Percentiles rank a stretch among this genome's conserved stretches.
Evolutionary conservation across 1,140 invertebrate species (phyloP).

Genomic region (Drosophila insularis): DNA sequence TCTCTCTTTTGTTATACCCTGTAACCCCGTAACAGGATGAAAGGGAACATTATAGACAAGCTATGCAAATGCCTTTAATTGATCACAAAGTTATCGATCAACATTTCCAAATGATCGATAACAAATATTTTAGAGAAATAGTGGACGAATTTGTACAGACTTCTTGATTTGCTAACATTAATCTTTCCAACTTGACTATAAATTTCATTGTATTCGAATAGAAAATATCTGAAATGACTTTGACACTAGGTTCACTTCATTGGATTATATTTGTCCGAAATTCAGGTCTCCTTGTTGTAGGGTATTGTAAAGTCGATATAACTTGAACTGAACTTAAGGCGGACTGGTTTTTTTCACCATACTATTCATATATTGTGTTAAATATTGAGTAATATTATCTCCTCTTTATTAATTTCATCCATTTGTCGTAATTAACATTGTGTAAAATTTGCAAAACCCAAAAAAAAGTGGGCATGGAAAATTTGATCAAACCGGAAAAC

Average conservation of each 20-base stretch:
- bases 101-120: too few relatives aligned
- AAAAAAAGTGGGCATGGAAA: background rate
- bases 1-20: constrained; percentile 5
- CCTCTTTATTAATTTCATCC: background rate
- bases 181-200: too few relatives aligned
- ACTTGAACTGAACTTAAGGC: background rate
- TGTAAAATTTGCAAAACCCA: background rate
- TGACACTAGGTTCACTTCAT: too few relatives aligned
- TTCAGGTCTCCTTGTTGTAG: background rate
- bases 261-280: too few relatives aligned
- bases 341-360: background rate
- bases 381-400: background rate
- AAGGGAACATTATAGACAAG: background rate
- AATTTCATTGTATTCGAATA: too few relatives aligned
- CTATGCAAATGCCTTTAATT: too few relatives aligned
- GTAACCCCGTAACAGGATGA: background rate
- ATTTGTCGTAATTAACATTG: constrained; percentile 1
- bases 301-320: background rate
- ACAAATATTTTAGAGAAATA: too few relatives aligned
- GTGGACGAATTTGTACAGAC: too few relatives aligned
- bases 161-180: too few relatives aligned
- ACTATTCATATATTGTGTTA: background rate
- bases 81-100: too few relatives aligned
- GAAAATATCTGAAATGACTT: too few relatives aligned
- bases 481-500: background rate